Base-by-base conservation (phyloP, 2,888 invertebrate species). In the Drosophila cognata region DNA sequence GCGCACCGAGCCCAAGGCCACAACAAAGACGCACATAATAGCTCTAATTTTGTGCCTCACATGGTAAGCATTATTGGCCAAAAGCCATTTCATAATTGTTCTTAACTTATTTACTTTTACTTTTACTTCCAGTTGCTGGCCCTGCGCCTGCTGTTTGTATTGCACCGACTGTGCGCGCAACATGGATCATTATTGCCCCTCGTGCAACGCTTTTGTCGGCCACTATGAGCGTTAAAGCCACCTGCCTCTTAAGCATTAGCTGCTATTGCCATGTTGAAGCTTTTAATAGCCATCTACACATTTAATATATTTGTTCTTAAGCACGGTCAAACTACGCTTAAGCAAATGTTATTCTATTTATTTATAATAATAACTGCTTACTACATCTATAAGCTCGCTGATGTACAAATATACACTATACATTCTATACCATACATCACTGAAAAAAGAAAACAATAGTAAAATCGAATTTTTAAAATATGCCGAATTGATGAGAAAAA, bases 131-230 rank as follows among this genome's bases (percentile, higher is more conserved):
- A 93, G 93, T 33, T 91, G 90, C 59, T 94, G 94, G 93, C 94
- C 94, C 1, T 95, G 94, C 74, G 93, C 94, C 38, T 93, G 94
- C 58, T 82, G 94, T 13, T 94, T 95, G 2, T 95, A 95, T 84
- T 95, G 94, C 82, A 93, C 94, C 79, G 92, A 94, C 51, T 94
- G 94, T 21, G 95, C 94, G 71, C 93, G 93, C 71, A 94, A 94
- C 77, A 92, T 92, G 6, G 94, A 94, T 52, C 95, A 95, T 79
- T 94, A 94, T 75, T 95, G 95, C 63, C 94, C 95, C 0, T 93
- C 94, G 69, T 95, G 95, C 84, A 93, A 93, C 58, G 91, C 94
- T 0, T 94, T 92, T 75, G 84, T 95, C 41, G 95, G 95, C 71
- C 93, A 93, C 50, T 94, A 94, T 79, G 87, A 92, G 65, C 91